phyloP scores from a whole-genome alignment of 2,113 vertebrate species.

The Chionis minor region DNA sequence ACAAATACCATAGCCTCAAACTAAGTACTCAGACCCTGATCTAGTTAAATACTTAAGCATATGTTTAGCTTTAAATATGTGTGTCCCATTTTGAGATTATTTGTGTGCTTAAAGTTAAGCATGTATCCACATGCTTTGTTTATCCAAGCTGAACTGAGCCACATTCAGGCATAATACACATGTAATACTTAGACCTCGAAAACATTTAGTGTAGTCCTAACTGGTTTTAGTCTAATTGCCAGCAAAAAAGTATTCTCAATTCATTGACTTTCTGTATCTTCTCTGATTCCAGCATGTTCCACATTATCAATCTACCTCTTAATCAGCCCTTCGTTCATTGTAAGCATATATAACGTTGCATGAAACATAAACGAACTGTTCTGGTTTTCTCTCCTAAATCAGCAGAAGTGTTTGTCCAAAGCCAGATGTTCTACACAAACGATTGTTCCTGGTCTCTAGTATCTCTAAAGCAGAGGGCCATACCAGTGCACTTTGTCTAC shows the following conservation, averaged over 20 bases:
- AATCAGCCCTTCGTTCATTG: neutral
- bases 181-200: neutral
- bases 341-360: neutral
- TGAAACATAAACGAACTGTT: neutral
- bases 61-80: constrained; percentile 24
- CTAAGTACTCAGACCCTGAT: neutral
- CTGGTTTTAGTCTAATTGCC: neutral
- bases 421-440: neutral
- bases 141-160: neutral
- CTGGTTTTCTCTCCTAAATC: neutral
- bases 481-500: neutral
- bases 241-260: neutral
- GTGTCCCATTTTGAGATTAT: neutral
- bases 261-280: neutral
- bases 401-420: neutral
- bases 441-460: neutral
- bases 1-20: neutral
- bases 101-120: neutral
- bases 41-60: constrained; percentile 1
- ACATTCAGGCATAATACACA: neutral
- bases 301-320: neutral
- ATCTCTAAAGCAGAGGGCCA: neutral
- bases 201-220: neutral
- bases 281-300: neutral
- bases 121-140: neutral